Conservation (phyloP, 1,140 invertebrate species). For the Venturia canescens region DNA sequence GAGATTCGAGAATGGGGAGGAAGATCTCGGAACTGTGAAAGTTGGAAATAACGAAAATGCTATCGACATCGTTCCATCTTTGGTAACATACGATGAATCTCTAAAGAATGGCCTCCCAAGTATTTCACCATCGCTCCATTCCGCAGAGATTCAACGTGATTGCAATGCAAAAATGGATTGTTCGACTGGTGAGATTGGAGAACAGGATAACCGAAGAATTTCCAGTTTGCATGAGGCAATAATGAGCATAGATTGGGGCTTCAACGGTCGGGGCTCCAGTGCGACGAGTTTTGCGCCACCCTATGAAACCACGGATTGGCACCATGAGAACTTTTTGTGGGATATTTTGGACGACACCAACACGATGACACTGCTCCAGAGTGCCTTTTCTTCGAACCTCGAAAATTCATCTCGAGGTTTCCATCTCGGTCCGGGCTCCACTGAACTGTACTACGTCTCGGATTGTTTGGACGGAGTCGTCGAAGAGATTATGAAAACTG, state of each 20-base stretch:
- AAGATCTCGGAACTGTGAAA: conserved; percentile 11
- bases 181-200: not conserved
- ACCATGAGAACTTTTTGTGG: not conserved
- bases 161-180: too few relatives aligned
- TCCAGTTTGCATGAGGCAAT: conserved; percentile 22
- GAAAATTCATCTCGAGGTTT: conserved; percentile 36
- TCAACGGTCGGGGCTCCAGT: not conserved
- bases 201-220: not conserved
- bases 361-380: conserved; percentile 33
- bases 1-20: conserved; percentile 29
- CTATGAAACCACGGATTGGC: not conserved
- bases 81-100: not conserved
- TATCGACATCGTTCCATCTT: not conserved
- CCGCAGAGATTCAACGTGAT: not conserved
- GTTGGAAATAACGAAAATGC: conserved; percentile 12
- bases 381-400: conserved; percentile 42
- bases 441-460: conserved; percentile 43
- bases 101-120: not conserved
- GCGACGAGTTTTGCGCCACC: not conserved
- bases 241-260: conserved; percentile 35
- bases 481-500: conserved; percentile 51
- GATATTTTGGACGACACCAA: conserved; percentile 46
- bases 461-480: conserved; percentile 44
- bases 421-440: conserved; percentile 38
- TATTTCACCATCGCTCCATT: not conserved